These are phyloP conservation scores for Pristionchus entomophagus DNA, from an alignment of 2,888 invertebrate genomes.

Conservation along the genomic window DNA sequence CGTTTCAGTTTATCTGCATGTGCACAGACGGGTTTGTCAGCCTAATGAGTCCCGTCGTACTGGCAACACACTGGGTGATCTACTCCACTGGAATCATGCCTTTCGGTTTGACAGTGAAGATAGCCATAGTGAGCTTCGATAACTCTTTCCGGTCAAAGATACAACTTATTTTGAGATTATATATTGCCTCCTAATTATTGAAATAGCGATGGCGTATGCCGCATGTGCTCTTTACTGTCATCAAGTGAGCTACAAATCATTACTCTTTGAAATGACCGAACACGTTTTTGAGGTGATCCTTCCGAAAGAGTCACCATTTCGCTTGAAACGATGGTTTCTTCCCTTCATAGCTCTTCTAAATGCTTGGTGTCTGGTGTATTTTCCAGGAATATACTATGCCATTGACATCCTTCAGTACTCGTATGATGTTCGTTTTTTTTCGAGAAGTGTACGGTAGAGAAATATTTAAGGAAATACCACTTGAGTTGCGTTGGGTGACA, in stretches of 20 bases:
- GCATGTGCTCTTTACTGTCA: not conserved
- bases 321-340: not conserved
- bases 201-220: not conserved
- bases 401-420: no score
- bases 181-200: not conserved
- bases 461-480: not conserved
- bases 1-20: conserved; percentile 26
- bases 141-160: not conserved
- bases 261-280: not conserved
- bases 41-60: not conserved
- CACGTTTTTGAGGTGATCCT: not conserved
- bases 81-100: conserved; percentile 16
- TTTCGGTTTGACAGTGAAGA: not conserved
- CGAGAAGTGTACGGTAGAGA: no score
- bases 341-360: not conserved
- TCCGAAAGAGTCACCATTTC: not conserved
- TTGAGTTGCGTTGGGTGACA: not conserved
- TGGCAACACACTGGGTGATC: not conserved
- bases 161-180: not conserved
- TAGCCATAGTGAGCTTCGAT: not conserved
- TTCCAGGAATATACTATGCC: no score
- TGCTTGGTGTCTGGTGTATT: not conserved
- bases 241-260: not conserved
- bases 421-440: no score
- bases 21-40: not conserved